Evolutionary conservation across 2,888 invertebrate species (phyloP).

Genomic region (Meliscaeva auricollis): DNA sequence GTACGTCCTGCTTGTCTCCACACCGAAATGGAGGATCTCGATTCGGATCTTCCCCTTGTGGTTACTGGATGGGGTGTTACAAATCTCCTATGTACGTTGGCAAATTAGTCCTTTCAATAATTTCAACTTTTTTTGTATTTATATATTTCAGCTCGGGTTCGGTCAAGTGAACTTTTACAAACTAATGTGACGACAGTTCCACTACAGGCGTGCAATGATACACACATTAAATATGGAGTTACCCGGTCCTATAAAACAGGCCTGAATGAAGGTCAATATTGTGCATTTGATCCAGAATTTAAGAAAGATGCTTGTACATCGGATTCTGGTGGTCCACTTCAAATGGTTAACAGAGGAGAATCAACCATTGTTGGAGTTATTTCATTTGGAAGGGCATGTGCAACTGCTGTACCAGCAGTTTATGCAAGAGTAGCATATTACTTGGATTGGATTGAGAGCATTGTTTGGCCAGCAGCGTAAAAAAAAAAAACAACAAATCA

Average conservation of each 20-base stretch:
- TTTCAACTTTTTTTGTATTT: neutral
- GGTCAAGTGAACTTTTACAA: slow-evolving; percentile 74
- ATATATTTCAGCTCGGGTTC: slow-evolving; percentile 63
- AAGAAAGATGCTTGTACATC: slow-evolving; percentile 77
- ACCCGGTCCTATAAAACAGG: slow-evolving; percentile 63
- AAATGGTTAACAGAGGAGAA: slow-evolving; percentile 47
- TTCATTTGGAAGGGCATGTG: slow-evolving; percentile 78
- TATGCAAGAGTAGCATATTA: slow-evolving; percentile 78
- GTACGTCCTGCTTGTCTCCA: slow-evolving; percentile 80
- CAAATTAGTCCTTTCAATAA: neutral
- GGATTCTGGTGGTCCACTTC: slow-evolving; percentile 78
- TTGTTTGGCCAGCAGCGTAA: slow-evolving; percentile 77
- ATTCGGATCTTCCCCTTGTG: slow-evolving; percentile 73
- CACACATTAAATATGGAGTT: slow-evolving; percentile 50
- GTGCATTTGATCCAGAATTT: slow-evolving; percentile 77
- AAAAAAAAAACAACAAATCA: neutral
- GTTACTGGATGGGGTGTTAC: slow-evolving; percentile 81
- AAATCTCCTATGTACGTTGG: slow-evolving; percentile 78
- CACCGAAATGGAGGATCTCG: slow-evolving; percentile 78
- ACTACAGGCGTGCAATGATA: slow-evolving; percentile 65
- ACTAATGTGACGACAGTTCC: slow-evolving; percentile 76
- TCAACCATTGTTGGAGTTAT: slow-evolving; percentile 77
- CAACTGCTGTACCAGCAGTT: slow-evolving; percentile 75
- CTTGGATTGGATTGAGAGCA: slow-evolving; percentile 78
- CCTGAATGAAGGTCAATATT: slow-evolving; percentile 75